Base-by-base conservation (phyloP, 2,113 vertebrate species). In the Papio anubis region DNA sequence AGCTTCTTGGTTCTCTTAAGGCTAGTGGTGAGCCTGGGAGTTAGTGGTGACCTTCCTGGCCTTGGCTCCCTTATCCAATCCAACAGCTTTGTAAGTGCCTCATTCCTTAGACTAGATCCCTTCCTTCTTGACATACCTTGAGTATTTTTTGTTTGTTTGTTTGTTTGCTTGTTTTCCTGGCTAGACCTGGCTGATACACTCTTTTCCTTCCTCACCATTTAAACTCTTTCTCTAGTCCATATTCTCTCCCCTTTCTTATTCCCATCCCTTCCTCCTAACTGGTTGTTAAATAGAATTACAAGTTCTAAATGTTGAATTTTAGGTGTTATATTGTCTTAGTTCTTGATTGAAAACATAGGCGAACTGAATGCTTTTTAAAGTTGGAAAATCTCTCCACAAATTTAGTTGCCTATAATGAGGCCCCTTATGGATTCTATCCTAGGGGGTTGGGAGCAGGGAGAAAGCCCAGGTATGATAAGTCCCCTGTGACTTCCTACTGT, bases 241-340 rank as follows among this genome's bases (percentile, higher is more conserved):
- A 32, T n/a, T 1, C 35, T 17, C 40, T 14, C 30, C 14, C 61
- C 57, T 55, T 90, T 30, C 57, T n/a, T 72, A 45, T 55, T 57
- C 30, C 50, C 5, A n/a, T 17, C 76, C 45, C 21, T 35, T 13
- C n/a, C 11, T 78, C n/a, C 25, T 72, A 79, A 48, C 18, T 2
- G 43, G 48, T 61, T 72, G 45, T 35, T 75, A 57, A 13, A 52
- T 13, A 16, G 30, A 82, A 91, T 66, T 57, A 10, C 48, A 73
- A 52, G 38, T 66, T 90, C 87, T 66, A 83, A 83, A 59, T 40
- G 25, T 14, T 96, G 78, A 23, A 48, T 78, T 96, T 55, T 78
- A 30, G 75, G 7, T 40, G 32, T 78, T 76, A 27, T n/a, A 70
- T 2, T 45, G 18, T 64, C 57, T 52, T 5, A 13, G 25, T 32